Evolutionary conservation across 2,888 invertebrate genomes (phyloP), one percentile per base, ranked within the genome.

Genomic region (Scelioninae gen. 2): DNA sequence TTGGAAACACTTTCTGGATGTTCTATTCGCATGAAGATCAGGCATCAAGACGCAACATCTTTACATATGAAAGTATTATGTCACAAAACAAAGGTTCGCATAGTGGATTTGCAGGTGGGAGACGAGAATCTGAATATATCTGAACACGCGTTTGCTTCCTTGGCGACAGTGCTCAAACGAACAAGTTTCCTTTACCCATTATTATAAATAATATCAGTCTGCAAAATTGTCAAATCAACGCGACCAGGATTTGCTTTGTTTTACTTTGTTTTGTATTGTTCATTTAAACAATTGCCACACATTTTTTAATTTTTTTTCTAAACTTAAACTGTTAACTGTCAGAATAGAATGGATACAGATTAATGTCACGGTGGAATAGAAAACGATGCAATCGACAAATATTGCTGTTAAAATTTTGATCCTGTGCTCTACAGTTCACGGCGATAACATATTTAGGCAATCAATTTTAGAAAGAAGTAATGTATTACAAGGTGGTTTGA

Each of bases 41-140:
- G 48, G 68, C 45, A 43, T 55, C 31, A 55, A 39, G 43, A 48
- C 53, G 58, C 48, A 55, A 68, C 35, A 41, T 28, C 31, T 22
- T 39, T 45, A 16, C 63, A 33, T 48, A 64, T 57, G 74, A 74
- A 74, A 74, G 74, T 70, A 55, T 61, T 41, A 58, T 55, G 46
- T 52, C 50, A 53, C 60, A 48, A 61, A 46, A 33, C 53, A 58
- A 41, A 41, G 18, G 39, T 45, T 35, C 39, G n/a, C 6, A 25
- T 13, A 15, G 22, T n/a, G 25, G 19, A 33, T 16, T 18, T 19
- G 16, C 70, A 69, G 70, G 80, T 79, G 77, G 78, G 80, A 78
- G 77, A 63, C 46, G 50, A 61, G 70, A 55, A 68, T 58, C 58
- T 64, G 61, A 72, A 80, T 81, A 82, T 81, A 81, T 78, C 76